Conservation (phyloP, 2,888 invertebrate genomes). For the Mactromeris polynyma region DNA sequence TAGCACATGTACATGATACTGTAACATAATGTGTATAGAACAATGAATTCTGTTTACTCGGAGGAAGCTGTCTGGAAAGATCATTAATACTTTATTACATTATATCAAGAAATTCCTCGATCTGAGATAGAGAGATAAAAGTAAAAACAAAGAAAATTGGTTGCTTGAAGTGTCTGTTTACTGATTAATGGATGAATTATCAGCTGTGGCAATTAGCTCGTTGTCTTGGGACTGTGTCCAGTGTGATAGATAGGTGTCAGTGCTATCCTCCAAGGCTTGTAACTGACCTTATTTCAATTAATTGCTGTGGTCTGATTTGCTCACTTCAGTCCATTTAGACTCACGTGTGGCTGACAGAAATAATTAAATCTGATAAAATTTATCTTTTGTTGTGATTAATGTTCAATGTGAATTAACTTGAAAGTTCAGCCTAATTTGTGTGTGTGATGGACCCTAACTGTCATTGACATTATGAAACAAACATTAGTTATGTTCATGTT, state of each 20-base stretch:
- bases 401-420: background rate
- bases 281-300: background rate
- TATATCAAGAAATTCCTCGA: background rate
- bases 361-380: background rate
- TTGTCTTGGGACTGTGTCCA: conserved; percentile 33
- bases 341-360: background rate
- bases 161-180: background rate
- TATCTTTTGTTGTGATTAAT: background rate
- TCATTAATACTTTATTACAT: conserved; percentile 16
- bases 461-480: too few species aligned
- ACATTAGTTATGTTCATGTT: background rate
- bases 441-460: too few species aligned
- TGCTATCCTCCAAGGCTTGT: background rate
- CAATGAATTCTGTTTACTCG: background rate
- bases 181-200: conserved; percentile 31
- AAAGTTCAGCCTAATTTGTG: too few species aligned
- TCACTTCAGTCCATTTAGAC: background rate
- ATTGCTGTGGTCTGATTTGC: background rate
- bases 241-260: conserved; percentile 17
- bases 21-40: background rate
- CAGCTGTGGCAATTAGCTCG: conserved; percentile 25
- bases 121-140: conserved; percentile 14
- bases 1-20: background rate
- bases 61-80: background rate
- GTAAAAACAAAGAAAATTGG: background rate